phyloP scores from a whole-genome alignment of 2,797 vertebrate species.

The Eulemur mongoz region DNA sequence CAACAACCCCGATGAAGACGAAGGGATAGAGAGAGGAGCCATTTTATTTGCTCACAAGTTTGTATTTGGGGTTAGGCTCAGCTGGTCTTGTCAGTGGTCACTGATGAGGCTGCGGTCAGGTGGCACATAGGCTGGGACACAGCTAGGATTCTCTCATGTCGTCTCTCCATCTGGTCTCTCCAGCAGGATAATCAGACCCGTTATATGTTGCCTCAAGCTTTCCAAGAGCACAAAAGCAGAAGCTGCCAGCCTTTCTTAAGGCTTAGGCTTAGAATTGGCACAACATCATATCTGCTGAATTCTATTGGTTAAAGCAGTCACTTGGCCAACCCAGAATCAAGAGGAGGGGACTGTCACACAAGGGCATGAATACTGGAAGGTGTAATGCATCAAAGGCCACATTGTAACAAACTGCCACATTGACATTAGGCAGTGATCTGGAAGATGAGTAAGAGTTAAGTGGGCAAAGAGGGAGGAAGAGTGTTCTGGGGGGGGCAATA shows the following conservation, averaged over 20 bases:
- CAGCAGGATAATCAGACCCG: not conserved
- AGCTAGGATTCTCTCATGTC: not conserved
- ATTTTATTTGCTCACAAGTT: not conserved
- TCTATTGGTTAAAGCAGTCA: not conserved
- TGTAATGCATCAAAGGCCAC: not conserved
- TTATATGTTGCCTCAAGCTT: not conserved
- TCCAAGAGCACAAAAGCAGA: not conserved
- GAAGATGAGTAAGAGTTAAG: not conserved
- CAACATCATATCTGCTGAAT: not conserved
- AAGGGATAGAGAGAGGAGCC: not conserved
- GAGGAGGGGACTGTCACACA: not conserved
- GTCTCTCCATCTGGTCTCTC: not conserved
- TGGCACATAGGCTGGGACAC: not conserved
- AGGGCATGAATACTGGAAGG: not conserved
- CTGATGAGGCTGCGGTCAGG: not conserved
- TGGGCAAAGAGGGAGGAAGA: not conserved
- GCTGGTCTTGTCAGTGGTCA: not conserved
- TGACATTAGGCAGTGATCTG: not conserved
- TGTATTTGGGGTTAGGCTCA: not conserved
- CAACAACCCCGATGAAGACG: not conserved
- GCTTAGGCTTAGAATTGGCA: not conserved
- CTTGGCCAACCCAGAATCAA: not conserved
- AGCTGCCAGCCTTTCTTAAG: not conserved
- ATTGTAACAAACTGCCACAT: not conserved
- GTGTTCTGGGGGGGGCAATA: not conserved